Conservation (phyloP, 2,113 vertebrate genomes). For the Nicator chloris region DNA sequence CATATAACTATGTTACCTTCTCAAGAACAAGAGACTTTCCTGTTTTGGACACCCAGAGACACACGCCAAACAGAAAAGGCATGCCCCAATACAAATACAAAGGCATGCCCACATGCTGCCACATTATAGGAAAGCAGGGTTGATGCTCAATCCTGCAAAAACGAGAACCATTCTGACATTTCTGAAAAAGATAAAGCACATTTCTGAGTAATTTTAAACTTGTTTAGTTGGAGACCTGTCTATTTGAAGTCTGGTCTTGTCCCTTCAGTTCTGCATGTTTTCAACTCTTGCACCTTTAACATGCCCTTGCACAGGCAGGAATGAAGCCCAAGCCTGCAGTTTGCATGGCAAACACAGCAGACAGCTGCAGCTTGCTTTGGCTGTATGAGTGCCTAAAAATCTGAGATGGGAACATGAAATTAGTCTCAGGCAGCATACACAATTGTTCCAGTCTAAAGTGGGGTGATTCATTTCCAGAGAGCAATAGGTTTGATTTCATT, state of each 20-base stretch:
- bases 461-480: neutral
- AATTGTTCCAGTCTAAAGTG: constrained; percentile 13
- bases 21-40: neutral
- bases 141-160: neutral
- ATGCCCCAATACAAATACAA: neutral
- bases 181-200: neutral
- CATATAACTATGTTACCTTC: neutral
- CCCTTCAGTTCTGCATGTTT: neutral
- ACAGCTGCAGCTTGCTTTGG: neutral
- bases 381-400: neutral
- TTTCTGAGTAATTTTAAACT: neutral
- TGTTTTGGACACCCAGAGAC: neutral
- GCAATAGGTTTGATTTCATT: neutral
- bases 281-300: neutral
- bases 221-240: neutral
- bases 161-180: neutral
- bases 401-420: neutral
- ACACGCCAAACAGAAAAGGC: neutral
- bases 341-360: neutral
- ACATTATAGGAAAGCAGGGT: accelerated
- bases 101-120: neutral
- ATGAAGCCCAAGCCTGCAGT: neutral
- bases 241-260: neutral
- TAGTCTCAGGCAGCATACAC: neutral
- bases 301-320: neutral